Evolutionary conservation across 2,797 vertebrate species (phyloP).

Genomic region (Halcyon smyrnensis): DNA sequence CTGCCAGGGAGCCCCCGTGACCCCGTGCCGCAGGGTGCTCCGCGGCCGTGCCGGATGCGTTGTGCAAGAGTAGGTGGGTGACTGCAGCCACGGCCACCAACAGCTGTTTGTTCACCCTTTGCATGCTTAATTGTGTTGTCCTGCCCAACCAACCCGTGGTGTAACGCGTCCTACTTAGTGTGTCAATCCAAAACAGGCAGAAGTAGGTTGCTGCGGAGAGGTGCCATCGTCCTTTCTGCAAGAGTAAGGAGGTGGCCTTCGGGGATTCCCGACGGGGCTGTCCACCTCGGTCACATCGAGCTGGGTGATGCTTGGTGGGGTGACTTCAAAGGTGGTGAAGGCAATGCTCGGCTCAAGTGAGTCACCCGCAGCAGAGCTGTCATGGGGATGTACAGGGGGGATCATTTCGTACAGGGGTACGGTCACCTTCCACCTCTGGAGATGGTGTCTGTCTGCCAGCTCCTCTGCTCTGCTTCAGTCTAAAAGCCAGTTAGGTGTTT

Average conservation of each 20-base stretch:
- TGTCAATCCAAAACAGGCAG: background rate
- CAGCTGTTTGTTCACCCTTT: background rate
- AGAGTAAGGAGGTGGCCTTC: background rate
- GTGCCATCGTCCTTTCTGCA: background rate
- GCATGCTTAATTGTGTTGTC: background rate
- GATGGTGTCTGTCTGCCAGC: background rate
- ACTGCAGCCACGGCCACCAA: background rate
- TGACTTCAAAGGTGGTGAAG: background rate
- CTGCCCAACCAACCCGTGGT: conserved; percentile 3
- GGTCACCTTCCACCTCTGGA: background rate
- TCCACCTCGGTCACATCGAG: fast-evolving
- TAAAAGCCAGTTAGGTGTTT: background rate
- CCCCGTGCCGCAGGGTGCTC: background rate
- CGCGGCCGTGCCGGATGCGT: background rate
- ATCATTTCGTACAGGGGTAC: fast-evolving
- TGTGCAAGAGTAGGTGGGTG: conserved; percentile 65
- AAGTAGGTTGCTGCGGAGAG: background rate
- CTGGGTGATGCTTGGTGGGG: background rate
- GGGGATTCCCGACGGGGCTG: background rate
- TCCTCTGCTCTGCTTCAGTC: background rate
- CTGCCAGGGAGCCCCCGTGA: background rate
- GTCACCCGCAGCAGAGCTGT: background rate
- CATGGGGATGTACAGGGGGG: fast-evolving
- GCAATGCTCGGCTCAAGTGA: background rate
- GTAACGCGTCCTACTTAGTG: background rate